Conservation (phyloP, 2,797 vertebrate genomes). For the Lepilemur septentrionalis region DNA sequence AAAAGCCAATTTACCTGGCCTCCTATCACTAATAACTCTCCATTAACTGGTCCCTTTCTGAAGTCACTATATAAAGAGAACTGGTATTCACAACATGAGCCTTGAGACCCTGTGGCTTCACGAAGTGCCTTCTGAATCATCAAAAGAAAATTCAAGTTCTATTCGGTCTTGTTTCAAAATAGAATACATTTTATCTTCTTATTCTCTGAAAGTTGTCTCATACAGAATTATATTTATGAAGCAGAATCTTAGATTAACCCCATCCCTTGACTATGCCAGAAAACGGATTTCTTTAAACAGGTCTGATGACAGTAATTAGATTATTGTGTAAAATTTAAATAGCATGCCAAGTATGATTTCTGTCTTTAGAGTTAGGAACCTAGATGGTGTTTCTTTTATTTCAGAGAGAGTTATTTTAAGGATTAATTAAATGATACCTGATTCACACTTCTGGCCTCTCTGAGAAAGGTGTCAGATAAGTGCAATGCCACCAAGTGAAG, state of each 20-base stretch:
- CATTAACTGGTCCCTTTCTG: neutral
- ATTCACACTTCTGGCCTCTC: constrained; percentile 29
- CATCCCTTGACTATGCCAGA: constrained; percentile 35
- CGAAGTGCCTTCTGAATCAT: constrained; percentile 25
- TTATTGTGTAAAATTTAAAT: constrained; percentile 54
- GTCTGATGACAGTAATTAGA: constrained; percentile 35
- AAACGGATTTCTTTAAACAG: constrained; percentile 53
- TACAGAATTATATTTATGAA: constrained; percentile 56
- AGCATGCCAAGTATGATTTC: constrained; percentile 22
- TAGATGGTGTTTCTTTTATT: constrained; percentile 19
- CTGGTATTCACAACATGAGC: constrained; percentile 16
- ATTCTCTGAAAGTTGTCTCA: constrained; percentile 32
- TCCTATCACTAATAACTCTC: constrained; percentile 27
- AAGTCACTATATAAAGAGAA: constrained; percentile 15
- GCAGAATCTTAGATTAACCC: constrained; percentile 47
- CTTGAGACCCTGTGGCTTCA: neutral
- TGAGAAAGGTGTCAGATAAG: constrained; percentile 17
- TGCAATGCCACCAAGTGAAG: constrained; percentile 10
- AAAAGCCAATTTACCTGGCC: neutral
- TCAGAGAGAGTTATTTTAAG: constrained; percentile 50
- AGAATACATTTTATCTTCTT: constrained; percentile 15
- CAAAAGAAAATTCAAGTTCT: constrained; percentile 44
- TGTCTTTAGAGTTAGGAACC: constrained; percentile 26
- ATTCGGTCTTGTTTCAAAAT: neutral
- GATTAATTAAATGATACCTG: constrained; percentile 59